Conservation (phyloP, 2,113 vertebrate species). For the Daphoenositta chrysoptera region DNA sequence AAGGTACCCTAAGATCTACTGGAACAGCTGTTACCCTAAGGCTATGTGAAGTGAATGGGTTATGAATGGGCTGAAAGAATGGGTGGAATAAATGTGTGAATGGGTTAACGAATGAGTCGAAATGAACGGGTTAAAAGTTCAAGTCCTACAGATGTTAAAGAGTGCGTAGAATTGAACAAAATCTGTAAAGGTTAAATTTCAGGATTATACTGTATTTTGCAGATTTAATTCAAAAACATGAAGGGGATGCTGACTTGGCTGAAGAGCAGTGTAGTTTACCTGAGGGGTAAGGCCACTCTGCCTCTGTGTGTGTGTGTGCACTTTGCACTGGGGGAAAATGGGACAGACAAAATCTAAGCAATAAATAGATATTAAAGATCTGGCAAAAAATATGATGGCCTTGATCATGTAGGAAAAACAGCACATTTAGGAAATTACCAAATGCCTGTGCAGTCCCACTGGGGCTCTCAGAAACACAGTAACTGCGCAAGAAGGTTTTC, state of each 20-base stretch:
- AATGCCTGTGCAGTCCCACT: not conserved
- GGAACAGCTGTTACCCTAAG: not conserved
- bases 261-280: not conserved
- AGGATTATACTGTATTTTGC: not conserved
- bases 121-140: not conserved
- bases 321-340: not conserved
- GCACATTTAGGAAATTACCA: not conserved
- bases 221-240: not conserved
- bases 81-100: not conserved
- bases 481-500: not conserved
- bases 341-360: not conserved
- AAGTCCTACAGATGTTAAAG: not conserved
- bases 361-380: not conserved
- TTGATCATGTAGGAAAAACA: not conserved
- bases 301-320: rapidly evolving
- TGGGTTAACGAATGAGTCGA: not conserved
- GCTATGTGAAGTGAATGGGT: not conserved
- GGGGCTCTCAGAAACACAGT: not conserved
- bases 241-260: not conserved
- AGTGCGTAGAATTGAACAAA: not conserved
- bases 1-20: not conserved
- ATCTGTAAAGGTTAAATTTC: not conserved
- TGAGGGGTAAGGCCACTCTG: not conserved
- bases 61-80: not conserved
- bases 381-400: not conserved